phyloP scores from a whole-genome alignment of 2,888 invertebrate species.

The Pasiphila rectangulata region DNA sequence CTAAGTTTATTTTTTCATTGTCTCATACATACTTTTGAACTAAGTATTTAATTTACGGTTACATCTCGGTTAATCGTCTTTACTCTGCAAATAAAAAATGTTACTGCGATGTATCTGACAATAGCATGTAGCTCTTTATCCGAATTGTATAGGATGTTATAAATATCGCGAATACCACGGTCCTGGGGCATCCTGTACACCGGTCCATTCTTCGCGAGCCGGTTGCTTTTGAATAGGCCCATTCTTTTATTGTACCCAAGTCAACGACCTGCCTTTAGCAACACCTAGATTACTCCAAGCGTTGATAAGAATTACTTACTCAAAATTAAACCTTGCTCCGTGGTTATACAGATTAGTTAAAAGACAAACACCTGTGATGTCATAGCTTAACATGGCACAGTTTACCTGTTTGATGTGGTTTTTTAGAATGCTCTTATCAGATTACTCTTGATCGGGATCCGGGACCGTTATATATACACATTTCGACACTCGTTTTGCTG shows the following conservation, averaged over 20 bases:
- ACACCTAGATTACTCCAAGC: slow-evolving; percentile 28
- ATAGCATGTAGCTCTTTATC: slow-evolving; percentile 6
- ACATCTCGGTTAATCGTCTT: background rate
- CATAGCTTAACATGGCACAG: slow-evolving; percentile 44
- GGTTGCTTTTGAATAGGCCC: slow-evolving; percentile 39
- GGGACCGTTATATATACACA: slow-evolving; percentile 22
- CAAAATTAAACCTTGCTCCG: slow-evolving; percentile 20
- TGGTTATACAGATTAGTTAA: slow-evolving; percentile 20
- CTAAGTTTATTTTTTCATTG: background rate
- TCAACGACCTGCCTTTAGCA: slow-evolving; percentile 34
- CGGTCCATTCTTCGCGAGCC: slow-evolving; percentile 37
- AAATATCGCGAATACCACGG: slow-evolving; percentile 31
- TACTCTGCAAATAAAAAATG: background rate
- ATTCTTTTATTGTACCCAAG: slow-evolving; percentile 32
- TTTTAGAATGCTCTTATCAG: slow-evolving; percentile 40
- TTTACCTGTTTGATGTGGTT: slow-evolving; percentile 45
- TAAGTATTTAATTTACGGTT: no score
- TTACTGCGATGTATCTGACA: slow-evolving; percentile 2
- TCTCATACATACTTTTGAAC: slow-evolving; percentile 3
- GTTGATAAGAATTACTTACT: slow-evolving; percentile 16
- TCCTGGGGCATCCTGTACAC: slow-evolving; percentile 46
- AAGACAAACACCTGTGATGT: slow-evolving; percentile 32
- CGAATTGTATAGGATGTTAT: slow-evolving; percentile 24
- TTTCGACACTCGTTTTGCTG: slow-evolving; percentile 26
- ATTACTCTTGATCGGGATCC: slow-evolving; percentile 37